These are phyloP conservation scores for Brachypodius melanocephalos DNA, from an alignment of 2,113 vertebrate species.

Conservation along the genomic window DNA sequence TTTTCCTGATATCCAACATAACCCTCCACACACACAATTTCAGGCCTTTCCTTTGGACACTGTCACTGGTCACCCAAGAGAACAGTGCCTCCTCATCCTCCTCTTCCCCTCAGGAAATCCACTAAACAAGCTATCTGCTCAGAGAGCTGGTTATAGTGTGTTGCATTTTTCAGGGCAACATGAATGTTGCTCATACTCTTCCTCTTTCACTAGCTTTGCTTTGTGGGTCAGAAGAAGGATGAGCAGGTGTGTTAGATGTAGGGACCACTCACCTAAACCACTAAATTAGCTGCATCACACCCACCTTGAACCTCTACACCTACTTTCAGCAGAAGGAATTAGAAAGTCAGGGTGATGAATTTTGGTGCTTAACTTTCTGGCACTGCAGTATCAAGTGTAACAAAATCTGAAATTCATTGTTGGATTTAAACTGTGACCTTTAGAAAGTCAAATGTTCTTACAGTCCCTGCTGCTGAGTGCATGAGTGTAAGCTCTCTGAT, in stretches of 20 bases:
- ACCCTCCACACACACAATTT: background rate
- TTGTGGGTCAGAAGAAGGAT: background rate
- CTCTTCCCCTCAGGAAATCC: background rate
- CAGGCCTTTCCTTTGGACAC: background rate
- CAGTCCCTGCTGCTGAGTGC: background rate
- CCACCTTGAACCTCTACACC: background rate
- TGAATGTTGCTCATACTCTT: background rate
- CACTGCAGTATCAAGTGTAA: background rate
- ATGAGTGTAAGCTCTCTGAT: background rate
- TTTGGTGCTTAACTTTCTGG: background rate
- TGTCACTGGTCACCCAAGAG: background rate
- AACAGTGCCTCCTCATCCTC: accelerated
- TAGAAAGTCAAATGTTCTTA: slow-evolving; percentile 20
- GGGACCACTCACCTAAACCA: background rate
- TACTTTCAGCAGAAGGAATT: background rate
- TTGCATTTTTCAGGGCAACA: background rate
- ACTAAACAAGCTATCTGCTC: background rate
- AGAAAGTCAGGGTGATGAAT: background rate
- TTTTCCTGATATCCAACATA: background rate
- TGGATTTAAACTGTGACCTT: slow-evolving; percentile 9
- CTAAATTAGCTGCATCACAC: background rate
- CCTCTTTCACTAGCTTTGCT: background rate
- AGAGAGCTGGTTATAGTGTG: background rate
- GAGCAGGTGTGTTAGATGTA: background rate
- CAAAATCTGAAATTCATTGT: slow-evolving; percentile 1